Percentiles rank a stretch among this genome's conserved stretches.
Conservation (phyloP, 1,140 invertebrate genomes). For the Musca domestica region DNA sequence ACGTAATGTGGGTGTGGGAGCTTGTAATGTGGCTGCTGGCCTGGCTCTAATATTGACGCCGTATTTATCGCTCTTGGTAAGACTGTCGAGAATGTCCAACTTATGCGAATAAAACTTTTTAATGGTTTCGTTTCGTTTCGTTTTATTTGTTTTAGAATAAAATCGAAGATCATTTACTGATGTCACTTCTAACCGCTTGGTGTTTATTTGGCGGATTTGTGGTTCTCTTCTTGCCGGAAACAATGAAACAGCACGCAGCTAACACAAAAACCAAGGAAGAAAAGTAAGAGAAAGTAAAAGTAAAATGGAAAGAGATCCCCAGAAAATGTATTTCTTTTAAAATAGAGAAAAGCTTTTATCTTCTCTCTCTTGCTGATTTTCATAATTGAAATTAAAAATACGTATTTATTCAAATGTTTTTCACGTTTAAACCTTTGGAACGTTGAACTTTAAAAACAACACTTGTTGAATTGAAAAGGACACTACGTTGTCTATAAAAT, state of each 20-base stretch:
- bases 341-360: too few relatives aligned
- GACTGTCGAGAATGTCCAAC: too few relatives aligned
- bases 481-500: too few relatives aligned
- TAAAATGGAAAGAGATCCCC: too few relatives aligned
- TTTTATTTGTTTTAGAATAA: constrained; percentile 43
- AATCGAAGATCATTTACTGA: constrained; percentile 52
- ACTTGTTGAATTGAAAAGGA: too few relatives aligned
- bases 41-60: constrained; percentile 70
- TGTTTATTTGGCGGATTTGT: constrained; percentile 55
- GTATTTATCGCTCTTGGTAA: constrained; percentile 70
- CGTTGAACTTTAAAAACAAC: too few relatives aligned
- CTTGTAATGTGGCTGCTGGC: constrained; percentile 68
- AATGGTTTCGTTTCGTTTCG: background rate
- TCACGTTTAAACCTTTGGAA: too few relatives aligned
- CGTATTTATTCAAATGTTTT: too few relatives aligned
- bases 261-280: constrained; percentile 23
- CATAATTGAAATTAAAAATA: too few relatives aligned
- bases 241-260: constrained; percentile 34
- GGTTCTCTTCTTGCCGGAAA: constrained; percentile 51
- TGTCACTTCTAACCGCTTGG: constrained; percentile 53
- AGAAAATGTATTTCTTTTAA: too few relatives aligned
- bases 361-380: too few relatives aligned
- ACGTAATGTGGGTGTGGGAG: constrained; percentile 70
- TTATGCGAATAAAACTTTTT: background rate
- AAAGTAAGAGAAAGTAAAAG: constrained; percentile 28